Base-by-base conservation (phyloP, 2,888 invertebrate genomes). In the Rhaphigaster nebulosa region DNA sequence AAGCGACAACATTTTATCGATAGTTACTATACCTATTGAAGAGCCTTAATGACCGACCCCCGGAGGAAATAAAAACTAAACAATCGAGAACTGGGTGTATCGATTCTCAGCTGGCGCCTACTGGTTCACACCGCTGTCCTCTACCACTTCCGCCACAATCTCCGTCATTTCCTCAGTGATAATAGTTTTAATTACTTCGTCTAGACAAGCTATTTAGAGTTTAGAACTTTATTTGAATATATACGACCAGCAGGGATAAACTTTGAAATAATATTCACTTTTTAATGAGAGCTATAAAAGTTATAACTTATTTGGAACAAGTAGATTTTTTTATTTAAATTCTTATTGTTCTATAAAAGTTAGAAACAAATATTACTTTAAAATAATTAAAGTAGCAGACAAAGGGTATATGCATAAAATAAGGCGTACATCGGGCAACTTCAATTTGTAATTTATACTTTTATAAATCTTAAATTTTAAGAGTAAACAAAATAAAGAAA, bases 71-170 rank as follows among this genome's bases (percentile, higher is more conserved):
- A 84, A 26, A 84, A 84, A 84, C n/a, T 84, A 84, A 45, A 84
- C n/a, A 84, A 84, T 84, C 45, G 84, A 84, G 84, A 45, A 84
- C 13, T 45, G 84, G 84, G 2, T 15, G 15, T 45, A 84, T 84
- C 84, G 84, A 84, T 84, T 84, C 45, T 84, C 13, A 84, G 45
- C 84, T n/a, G 84, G 84, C 84, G 84, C 84, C 84, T 84, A 45
- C 84, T 45, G 84, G 84, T 45, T 84, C 26, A 41, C 26, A 80
- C 84, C 84, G 45, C 84, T 84, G 8, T 26, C 26, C 34, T n/a
- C n/a, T 70, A 70, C 3, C 20, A 18, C 20, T 45, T 45, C 80
- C 26, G 41, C 26, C 26, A 12, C 45, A 10, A 45, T 84, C 45
- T 3, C 13, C 6, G 15, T 5, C 15, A n/a, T 84, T n/a, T 84